phyloP scores from a whole-genome alignment of 2,797 vertebrate species.

The Sebastiscus tertius region DNA sequence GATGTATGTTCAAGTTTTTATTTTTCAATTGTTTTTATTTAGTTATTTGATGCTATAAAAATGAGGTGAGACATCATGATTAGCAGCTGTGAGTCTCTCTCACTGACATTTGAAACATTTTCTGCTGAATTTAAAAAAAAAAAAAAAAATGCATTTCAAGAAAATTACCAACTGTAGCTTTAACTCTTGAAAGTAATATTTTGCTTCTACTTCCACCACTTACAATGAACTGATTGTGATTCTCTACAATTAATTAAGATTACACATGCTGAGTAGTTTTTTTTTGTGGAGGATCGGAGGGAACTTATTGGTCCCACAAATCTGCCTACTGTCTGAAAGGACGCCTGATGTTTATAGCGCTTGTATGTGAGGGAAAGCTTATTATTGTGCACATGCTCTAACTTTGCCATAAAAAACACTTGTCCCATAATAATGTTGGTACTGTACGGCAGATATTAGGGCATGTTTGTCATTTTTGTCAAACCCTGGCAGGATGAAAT shows the following conservation, averaged over 20 bases:
- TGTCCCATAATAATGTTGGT: constrained; percentile 19
- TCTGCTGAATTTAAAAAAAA: too few species aligned
- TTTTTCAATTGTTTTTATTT: too few species aligned
- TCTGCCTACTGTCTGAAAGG: constrained; percentile 9
- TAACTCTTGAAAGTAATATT: neutral
- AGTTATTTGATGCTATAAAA: too few species aligned
- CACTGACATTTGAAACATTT: too few species aligned
- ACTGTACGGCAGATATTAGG: constrained; percentile 50
- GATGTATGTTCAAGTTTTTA: too few species aligned
- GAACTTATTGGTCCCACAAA: constrained; percentile 21
- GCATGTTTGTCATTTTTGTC: constrained; percentile 63
- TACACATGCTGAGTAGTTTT: neutral
- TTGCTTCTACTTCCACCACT: neutral
- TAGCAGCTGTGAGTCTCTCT: too few species aligned
- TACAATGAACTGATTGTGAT: neutral
- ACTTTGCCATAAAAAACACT: constrained; percentile 29
- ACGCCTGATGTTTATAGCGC: constrained; percentile 32
- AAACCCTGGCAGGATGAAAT: constrained; percentile 65
- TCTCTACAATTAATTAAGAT: neutral
- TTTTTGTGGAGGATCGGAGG: constrained; percentile 6
- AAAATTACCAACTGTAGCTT: neutral
- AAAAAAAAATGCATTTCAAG: too few species aligned
- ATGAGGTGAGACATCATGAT: too few species aligned
- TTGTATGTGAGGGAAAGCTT: constrained; percentile 32
- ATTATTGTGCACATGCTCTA: constrained; percentile 1